Percentiles rank a stretch among this genome's conserved stretches.
phyloP scores from a whole-genome alignment of 2,797 vertebrate species.

The Tenualosa thibaudeaui region DNA sequence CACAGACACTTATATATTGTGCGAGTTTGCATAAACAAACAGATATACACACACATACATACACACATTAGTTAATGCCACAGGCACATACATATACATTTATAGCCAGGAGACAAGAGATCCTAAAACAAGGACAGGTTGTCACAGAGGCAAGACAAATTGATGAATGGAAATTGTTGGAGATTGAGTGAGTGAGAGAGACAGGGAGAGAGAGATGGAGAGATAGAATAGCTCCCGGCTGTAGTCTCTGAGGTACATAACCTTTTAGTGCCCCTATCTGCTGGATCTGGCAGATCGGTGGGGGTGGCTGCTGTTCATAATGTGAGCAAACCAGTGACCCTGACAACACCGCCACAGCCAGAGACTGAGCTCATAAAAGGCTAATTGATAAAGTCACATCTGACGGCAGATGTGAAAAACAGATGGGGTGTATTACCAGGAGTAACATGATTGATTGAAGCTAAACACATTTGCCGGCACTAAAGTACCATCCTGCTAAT shows the following conservation, averaged over 20 bases:
- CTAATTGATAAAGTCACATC: constrained; percentile 14
- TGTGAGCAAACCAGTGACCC: not conserved
- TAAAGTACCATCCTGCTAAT: not conserved
- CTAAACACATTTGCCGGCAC: not conserved
- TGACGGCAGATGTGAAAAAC: constrained; percentile 18
- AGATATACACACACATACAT: not conserved
- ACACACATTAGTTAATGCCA: not conserved
- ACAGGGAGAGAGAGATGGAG: not conserved
- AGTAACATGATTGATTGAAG: constrained; percentile 12
- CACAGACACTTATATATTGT: not conserved
- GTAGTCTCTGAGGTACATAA: not conserved
- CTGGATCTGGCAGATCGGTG: not conserved
- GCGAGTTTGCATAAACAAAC: not conserved
- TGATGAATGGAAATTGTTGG: not conserved
- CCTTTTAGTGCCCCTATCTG: constrained; percentile 15
- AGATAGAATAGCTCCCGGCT: constrained; percentile 11
- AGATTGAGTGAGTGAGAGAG: not conserved
- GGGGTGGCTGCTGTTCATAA: not conserved
- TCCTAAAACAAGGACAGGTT: constrained; percentile 34
- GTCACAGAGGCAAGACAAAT: constrained; percentile 30
- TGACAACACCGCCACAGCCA: not conserved
- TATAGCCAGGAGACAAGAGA: constrained; percentile 6
- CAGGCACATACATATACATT: not conserved
- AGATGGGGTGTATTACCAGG: constrained; percentile 3
- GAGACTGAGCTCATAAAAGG: not conserved